phyloP scores from a whole-genome alignment of 2,113 vertebrate species.

The Thalassarche chlororhynchos region DNA sequence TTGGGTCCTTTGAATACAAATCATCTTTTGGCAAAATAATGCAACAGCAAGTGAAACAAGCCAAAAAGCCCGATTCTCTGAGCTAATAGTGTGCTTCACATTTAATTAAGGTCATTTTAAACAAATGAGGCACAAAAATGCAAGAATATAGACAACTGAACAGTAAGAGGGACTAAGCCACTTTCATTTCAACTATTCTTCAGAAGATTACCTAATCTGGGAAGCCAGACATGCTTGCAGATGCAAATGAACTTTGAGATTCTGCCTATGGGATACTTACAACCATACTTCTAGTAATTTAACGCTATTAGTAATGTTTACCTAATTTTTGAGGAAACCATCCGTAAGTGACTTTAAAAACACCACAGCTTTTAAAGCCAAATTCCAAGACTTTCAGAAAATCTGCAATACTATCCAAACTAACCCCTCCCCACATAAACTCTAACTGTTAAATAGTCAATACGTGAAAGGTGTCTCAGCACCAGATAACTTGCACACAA shows the following conservation, averaged over 20 bases:
- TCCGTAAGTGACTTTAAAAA: not conserved
- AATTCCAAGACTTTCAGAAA: not conserved
- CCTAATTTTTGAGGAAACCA: not conserved
- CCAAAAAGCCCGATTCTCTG: not conserved
- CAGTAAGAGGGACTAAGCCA: not conserved
- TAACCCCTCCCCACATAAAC: not conserved
- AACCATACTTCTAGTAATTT: not conserved
- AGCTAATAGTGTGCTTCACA: not conserved
- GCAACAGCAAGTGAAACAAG: not conserved
- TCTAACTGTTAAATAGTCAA: not conserved
- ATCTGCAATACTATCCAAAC: not conserved
- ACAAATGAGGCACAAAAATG: not conserved
- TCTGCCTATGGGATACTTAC: not conserved
- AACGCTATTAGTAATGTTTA: not conserved
- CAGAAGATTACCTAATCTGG: not conserved
- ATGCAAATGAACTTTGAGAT: not conserved
- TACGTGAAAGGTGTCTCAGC: not conserved
- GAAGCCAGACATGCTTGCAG: not conserved
- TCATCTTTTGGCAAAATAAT: not conserved
- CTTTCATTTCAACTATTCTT: not conserved
- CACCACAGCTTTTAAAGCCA: not conserved
- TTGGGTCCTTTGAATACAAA: not conserved
- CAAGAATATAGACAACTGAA: not conserved
- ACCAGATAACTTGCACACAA: not conserved
- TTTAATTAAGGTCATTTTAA: conserved; percentile 14